Percentiles rank a stretch among this genome's conserved stretches.
Conservation (phyloP, 2,113 vertebrate genomes). For the Tychaedon coryphoeus region DNA sequence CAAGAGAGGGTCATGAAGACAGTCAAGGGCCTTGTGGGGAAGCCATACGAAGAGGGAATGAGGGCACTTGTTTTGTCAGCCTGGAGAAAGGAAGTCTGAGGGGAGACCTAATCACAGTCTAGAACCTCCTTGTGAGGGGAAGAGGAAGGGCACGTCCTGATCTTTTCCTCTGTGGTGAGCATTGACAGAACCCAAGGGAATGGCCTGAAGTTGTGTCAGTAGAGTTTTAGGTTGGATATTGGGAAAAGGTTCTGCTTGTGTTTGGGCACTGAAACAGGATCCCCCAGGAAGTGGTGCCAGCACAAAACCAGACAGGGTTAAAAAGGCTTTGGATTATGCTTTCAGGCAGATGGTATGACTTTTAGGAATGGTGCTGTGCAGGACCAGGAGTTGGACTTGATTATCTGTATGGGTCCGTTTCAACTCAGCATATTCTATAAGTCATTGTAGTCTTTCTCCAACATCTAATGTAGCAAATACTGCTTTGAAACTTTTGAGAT, state of each 20-base stretch:
- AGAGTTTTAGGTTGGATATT: not conserved
- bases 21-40: not conserved
- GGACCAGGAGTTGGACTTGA: not conserved
- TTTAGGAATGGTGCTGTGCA: not conserved
- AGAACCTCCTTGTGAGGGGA: not conserved
- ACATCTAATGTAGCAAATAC: not conserved
- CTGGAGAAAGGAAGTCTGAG: not conserved
- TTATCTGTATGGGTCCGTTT: not conserved
- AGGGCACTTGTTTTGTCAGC: not conserved
- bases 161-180: not conserved
- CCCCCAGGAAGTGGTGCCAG: too few species aligned
- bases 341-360: not conserved
- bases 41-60: not conserved
- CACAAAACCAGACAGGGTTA: not conserved
- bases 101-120: not conserved
- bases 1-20: too few species aligned
- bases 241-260: not conserved
- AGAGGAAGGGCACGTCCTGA: not conserved
- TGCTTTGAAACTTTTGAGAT: not conserved
- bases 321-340: not conserved
- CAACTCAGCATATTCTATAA: not conserved
- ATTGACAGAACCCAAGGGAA: not conserved
- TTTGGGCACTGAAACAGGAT: not conserved
- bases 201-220: not conserved
- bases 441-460: not conserved